A percentile compares a stretch with the other conserved stretches of the same genome.
Conservation (phyloP, 2,113 vertebrate species). For the Aleadryas rufinucha region DNA sequence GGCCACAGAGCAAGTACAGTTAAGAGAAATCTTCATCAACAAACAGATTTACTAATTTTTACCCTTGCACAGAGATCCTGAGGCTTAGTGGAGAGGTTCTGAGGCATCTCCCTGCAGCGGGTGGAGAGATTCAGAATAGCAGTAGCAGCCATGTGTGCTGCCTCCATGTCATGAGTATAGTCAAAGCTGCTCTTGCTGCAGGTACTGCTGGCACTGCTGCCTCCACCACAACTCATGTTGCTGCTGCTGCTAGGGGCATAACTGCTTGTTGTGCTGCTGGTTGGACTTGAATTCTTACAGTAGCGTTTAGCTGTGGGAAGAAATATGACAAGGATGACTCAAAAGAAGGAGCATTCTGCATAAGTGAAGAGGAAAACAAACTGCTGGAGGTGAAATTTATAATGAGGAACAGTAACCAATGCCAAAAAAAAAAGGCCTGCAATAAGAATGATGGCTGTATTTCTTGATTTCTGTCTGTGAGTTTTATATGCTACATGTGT, state of each 20-base stretch:
- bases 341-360: constrained; percentile 37
- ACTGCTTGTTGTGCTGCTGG: constrained; percentile 96
- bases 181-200: constrained; percentile 99
- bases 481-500: not conserved
- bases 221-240: constrained; percentile 88
- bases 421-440: not conserved
- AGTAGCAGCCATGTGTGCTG: constrained; percentile 97
- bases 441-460: constrained; percentile 40
- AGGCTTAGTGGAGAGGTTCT: constrained; percentile 90
- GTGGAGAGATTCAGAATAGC: constrained; percentile 99
- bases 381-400: constrained; percentile 58
- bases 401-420: constrained; percentile 38
- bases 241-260: constrained; percentile 98
- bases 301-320: constrained; percentile 90
- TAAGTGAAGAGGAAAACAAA: constrained; percentile 55
- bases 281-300: constrained; percentile 97
- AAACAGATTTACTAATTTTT: constrained; percentile 57
- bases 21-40: constrained; percentile 17
- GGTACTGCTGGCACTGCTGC: constrained; percentile 98
- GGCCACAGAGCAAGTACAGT: not conserved
- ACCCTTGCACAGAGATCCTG: constrained; percentile 94
- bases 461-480: constrained; percentile 47
- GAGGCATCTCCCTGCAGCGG: constrained; percentile 97
- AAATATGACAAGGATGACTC: constrained; percentile 70
- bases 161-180: constrained; percentile 98